Percentiles rank a stretch among this genome's conserved stretches.
These are phyloP conservation scores for Myrmecobius fasciatus DNA, from an alignment of 2,113 vertebrate species.

Conservation along the genomic window DNA sequence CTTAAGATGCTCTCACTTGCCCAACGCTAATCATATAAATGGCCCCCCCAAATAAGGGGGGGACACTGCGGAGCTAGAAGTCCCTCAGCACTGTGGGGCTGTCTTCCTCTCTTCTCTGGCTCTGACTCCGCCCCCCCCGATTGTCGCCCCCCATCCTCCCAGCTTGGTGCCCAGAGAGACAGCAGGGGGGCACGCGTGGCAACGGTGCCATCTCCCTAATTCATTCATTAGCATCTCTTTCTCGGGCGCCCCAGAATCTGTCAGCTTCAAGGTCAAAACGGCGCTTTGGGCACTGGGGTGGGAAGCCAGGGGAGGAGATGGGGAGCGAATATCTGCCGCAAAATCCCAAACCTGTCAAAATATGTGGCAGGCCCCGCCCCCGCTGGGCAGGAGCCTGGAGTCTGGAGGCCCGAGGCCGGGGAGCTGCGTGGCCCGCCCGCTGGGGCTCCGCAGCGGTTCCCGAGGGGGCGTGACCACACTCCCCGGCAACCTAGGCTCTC, in stretches of 20 bases:
- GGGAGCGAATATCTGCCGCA: neutral
- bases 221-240: neutral
- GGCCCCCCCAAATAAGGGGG: neutral
- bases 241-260: neutral
- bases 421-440: neutral
- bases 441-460: neutral
- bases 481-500: neutral
- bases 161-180: neutral
- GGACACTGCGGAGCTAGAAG: neutral
- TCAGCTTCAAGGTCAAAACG: slow-evolving; percentile 57
- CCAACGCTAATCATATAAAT: neutral
- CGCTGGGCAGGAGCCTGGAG: accelerated
- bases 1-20: neutral
- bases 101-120: neutral
- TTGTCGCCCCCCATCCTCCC: neutral
- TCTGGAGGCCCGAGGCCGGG: neutral
- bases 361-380: neutral
- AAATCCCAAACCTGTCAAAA: neutral
- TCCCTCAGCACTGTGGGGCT: neutral
- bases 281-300: neutral
- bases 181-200: neutral
- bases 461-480: neutral
- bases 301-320: neutral
- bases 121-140: neutral
- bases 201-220: neutral